Conservation (phyloP, 2,797 vertebrate species). For the Syncerus caffer region DNA sequence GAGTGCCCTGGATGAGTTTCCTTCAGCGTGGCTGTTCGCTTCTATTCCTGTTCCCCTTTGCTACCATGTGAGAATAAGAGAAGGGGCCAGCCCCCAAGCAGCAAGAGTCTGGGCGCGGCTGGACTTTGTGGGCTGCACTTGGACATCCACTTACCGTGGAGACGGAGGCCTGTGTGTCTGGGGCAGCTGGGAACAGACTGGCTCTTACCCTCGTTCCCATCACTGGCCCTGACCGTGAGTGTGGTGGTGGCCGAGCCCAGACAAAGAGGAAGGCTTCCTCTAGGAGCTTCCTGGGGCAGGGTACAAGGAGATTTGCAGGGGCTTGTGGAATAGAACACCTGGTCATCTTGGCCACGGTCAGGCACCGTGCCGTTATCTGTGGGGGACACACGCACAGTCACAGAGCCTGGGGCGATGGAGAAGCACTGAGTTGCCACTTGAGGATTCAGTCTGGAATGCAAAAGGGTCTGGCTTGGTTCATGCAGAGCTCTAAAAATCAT, state of each 20-base stretch:
- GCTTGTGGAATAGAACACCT: fast-evolving
- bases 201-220: not conserved
- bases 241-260: too few species aligned
- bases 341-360: not conserved
- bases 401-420: not conserved
- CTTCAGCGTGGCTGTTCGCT: fast-evolving
- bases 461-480: not conserved
- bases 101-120: too few species aligned
- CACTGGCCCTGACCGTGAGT: not conserved
- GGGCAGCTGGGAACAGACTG: not conserved
- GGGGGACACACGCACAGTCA: fast-evolving
- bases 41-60: not conserved
- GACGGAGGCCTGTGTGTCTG: not conserved
- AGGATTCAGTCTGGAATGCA: not conserved
- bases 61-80: not conserved
- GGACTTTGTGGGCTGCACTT: not conserved
- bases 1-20: not conserved
- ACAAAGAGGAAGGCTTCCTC: not conserved
- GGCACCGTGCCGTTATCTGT: not conserved
- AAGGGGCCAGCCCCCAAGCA: not conserved
- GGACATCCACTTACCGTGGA: not conserved
- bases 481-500: not conserved
- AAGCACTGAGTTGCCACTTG: not conserved
- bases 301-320: not conserved
- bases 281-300: not conserved